A percentile compares a stretch with the other conserved stretches of the same genome.
Conservation (phyloP, 2,888 invertebrate species). For the Drosophila parthenogenetica region DNA sequence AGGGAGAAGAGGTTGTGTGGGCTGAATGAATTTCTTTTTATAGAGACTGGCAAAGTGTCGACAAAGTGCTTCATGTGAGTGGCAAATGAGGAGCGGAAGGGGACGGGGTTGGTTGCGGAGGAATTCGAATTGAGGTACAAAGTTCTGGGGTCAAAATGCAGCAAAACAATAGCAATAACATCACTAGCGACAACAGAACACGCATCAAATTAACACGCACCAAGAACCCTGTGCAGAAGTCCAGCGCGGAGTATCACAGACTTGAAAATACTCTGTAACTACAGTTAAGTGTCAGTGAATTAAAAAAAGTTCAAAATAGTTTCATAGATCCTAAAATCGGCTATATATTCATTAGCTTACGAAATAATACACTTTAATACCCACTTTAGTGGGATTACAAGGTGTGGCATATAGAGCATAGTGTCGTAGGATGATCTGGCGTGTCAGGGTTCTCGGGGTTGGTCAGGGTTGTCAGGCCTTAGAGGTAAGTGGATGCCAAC, state of each 20-base stretch:
- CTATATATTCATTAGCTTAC: no score
- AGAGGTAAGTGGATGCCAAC: conserved; percentile 17
- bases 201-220: conserved; percentile 64
- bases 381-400: neutral
- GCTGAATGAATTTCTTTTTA: conserved; percentile 40
- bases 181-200: conserved; percentile 12
- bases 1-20: conserved; percentile 15
- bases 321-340: no score
- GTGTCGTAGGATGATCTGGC: conserved; percentile 3
- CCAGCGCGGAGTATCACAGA: neutral
- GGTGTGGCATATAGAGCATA: neutral
- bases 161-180: conserved; percentile 22
- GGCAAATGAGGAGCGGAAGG: neutral
- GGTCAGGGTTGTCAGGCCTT: conserved; percentile 3
- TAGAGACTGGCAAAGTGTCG: conserved; percentile 60
- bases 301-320: no score
- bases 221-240: conserved; percentile 5
- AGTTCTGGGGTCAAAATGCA: conserved; percentile 51
- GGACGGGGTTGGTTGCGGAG: neutral
- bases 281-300: no score
- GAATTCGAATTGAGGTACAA: conserved; percentile 9
- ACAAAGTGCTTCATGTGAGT: conserved; percentile 56
- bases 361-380: no score
- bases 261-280: neutral
- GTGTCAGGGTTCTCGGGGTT: conserved; percentile 1